phyloP scores from a whole-genome alignment of 2,888 invertebrate genomes.

The Cosmorhoe ocellata region DNA sequence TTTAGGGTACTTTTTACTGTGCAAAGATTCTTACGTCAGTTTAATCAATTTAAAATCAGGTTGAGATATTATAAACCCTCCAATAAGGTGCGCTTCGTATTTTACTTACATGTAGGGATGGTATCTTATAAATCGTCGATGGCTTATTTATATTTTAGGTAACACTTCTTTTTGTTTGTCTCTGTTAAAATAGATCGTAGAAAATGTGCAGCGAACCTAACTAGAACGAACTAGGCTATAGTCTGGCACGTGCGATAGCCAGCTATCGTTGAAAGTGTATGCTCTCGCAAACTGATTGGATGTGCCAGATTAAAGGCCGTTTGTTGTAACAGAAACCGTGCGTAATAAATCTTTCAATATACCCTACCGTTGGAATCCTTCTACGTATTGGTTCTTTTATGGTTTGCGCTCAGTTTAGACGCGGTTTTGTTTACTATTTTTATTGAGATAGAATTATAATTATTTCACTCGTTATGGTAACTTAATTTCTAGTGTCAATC shows the following conservation, averaged over 20 bases:
- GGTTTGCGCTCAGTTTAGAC: slow-evolving; percentile 22
- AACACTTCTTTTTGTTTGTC: slow-evolving; percentile 32
- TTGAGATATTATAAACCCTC: no score
- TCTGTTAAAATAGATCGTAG: slow-evolving; percentile 29
- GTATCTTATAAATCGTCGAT: no score
- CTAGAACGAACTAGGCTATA: neutral
- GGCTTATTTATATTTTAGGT: slow-evolving; percentile 43
- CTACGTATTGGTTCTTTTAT: slow-evolving; percentile 17
- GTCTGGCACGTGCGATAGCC: neutral
- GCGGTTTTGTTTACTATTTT: slow-evolving; percentile 23
- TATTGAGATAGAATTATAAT: slow-evolving; percentile 4
- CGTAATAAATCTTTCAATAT: slow-evolving; percentile 38
- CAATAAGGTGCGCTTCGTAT: neutral
- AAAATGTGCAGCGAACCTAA: slow-evolving; percentile 12
- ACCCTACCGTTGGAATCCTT: slow-evolving; percentile 29
- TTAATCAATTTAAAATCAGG: no score
- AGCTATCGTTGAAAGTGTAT: no score
- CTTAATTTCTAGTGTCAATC: no score
- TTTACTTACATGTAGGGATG: no score
- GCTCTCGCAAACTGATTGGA: neutral
- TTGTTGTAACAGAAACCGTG: slow-evolving; percentile 23
- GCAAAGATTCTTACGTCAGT: no score
- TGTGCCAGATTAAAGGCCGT: slow-evolving; percentile 14
- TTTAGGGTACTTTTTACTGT: no score
- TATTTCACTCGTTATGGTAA: neutral